Percentiles rank a stretch among this genome's conserved stretches.
Evolutionary conservation across 2,888 invertebrate genomes (phyloP).

Genomic region (Macrosoma leucophasiata): DNA sequence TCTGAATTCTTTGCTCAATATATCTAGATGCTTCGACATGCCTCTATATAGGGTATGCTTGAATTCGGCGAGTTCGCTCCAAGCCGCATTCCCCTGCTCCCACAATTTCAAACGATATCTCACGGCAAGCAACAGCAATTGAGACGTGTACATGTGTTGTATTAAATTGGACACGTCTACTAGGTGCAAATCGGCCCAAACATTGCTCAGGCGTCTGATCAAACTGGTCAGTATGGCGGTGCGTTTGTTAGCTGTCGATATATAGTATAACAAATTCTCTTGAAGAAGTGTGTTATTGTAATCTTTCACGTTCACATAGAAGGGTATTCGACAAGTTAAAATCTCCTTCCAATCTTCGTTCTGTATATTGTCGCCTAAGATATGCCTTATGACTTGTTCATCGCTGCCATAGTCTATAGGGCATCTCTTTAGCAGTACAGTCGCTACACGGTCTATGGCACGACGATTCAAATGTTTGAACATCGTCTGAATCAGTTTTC

Average conservation of each 20-base stretch:
- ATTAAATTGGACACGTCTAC: slow-evolving; percentile 78
- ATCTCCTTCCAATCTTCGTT: slow-evolving; percentile 80
- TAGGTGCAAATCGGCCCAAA: slow-evolving; percentile 82
- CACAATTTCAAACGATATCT: slow-evolving; percentile 61
- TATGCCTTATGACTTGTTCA: slow-evolving; percentile 53
- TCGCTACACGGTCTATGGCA: slow-evolving; percentile 75
- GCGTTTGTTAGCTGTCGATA: slow-evolving; percentile 57
- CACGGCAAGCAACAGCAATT: slow-evolving; percentile 76
- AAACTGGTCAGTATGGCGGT: slow-evolving; percentile 49
- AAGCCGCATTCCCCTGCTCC: slow-evolving; percentile 35
- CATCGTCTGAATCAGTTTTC: slow-evolving; percentile 65
- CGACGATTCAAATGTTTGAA: slow-evolving; percentile 73
- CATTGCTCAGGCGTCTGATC: slow-evolving; percentile 71
- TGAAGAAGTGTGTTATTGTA: slow-evolving; percentile 71
- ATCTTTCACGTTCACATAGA: slow-evolving; percentile 71
- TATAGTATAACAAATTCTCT: slow-evolving; percentile 77
- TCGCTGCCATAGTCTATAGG: slow-evolving; percentile 54
- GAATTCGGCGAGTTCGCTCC: slow-evolving; percentile 50
- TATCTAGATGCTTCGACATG: slow-evolving; percentile 81
- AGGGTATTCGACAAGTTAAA: slow-evolving; percentile 59
- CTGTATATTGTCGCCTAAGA: slow-evolving; percentile 71
- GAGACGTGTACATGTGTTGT: slow-evolving; percentile 83
- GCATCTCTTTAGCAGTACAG: slow-evolving; percentile 71
- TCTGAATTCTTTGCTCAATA: slow-evolving; percentile 75
- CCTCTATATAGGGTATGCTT: slow-evolving; percentile 77